Evolutionary conservation across 2,888 invertebrate genomes (phyloP).

Genomic region (Troides helena): DNA sequence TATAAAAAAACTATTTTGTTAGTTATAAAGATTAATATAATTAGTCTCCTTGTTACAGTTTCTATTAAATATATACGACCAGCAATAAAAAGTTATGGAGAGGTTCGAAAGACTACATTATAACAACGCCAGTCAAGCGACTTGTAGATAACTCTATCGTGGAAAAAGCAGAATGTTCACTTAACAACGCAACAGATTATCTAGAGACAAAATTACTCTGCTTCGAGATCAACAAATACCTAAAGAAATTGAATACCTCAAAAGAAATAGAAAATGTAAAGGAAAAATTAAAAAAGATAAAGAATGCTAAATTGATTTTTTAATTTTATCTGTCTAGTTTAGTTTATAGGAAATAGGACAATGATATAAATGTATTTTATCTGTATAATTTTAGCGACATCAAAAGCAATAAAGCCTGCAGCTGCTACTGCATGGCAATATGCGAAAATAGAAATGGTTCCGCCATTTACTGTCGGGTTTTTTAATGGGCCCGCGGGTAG

Average conservation of each 20-base stretch:
- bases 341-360: neutral
- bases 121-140: slow-evolving; percentile 46
- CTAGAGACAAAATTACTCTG: slow-evolving; percentile 41
- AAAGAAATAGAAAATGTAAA: slow-evolving; percentile 55
- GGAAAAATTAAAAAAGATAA: slow-evolving; percentile 39
- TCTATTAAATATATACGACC: slow-evolving; percentile 59
- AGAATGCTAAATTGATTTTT: neutral
- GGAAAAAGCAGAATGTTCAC: slow-evolving; percentile 45
- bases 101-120: slow-evolving; percentile 45
- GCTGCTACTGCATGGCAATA: slow-evolving; percentile 58
- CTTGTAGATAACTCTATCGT: slow-evolving; percentile 53
- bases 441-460: slow-evolving; percentile 63
- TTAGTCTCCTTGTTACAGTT: slow-evolving; percentile 55
- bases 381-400: slow-evolving; percentile 48
- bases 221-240: slow-evolving; percentile 51
- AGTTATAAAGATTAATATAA: neutral
- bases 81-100: slow-evolving; percentile 53
- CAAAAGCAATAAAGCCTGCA: slow-evolving; percentile 44
- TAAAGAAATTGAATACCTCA: slow-evolving; percentile 54
- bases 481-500: slow-evolving; percentile 52
- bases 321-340: neutral
- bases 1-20: neutral
- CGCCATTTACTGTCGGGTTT: slow-evolving; percentile 53
- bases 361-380: neutral
- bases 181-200: slow-evolving; percentile 39